These are phyloP conservation scores for Trachelus troglodyta DNA, from an alignment of 2,888 invertebrate genomes.

Conservation along the genomic window DNA sequence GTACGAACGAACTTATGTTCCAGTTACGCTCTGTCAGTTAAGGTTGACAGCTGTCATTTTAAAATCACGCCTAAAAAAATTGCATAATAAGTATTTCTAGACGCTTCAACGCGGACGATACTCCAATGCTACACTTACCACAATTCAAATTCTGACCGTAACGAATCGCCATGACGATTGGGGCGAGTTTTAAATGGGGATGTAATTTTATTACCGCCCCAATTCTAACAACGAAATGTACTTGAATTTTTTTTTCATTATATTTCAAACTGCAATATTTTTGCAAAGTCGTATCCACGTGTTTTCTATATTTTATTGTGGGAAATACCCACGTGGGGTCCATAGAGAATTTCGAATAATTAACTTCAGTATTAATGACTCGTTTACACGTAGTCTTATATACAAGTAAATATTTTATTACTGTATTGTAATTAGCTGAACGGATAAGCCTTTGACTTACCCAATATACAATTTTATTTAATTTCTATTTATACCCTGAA, in stretches of 20 bases:
- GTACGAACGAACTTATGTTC: slow-evolving; percentile 19
- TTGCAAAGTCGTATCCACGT: background rate
- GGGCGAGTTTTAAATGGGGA: slow-evolving; percentile 52
- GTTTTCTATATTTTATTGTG: slow-evolving; percentile 23
- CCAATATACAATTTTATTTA: too few species aligned
- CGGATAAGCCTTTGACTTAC: too few species aligned
- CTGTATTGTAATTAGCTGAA: too few species aligned
- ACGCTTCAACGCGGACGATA: slow-evolving; percentile 27
- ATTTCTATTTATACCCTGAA: too few species aligned
- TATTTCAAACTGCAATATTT: slow-evolving; percentile 8
- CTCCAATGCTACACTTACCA: slow-evolving; percentile 41
- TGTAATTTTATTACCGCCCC: slow-evolving; percentile 44
- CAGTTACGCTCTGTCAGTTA: slow-evolving; percentile 57
- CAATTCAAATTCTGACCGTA: slow-evolving; percentile 43
- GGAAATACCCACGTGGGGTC: slow-evolving; percentile 15
- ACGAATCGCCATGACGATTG: slow-evolving; percentile 56
- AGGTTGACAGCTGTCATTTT: slow-evolving; percentile 61
- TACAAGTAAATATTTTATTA: too few species aligned
- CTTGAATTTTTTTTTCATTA: slow-evolving; percentile 34
- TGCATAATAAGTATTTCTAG: slow-evolving; percentile 21
- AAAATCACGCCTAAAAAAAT: slow-evolving; percentile 56
- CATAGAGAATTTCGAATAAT: background rate
- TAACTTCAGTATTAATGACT: too few species aligned
- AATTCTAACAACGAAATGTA: slow-evolving; percentile 40
- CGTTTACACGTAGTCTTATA: too few species aligned